These are phyloP conservation scores for Lasioglossum morio DNA, from an alignment of 2,888 invertebrate genomes.

Conservation along the genomic window DNA sequence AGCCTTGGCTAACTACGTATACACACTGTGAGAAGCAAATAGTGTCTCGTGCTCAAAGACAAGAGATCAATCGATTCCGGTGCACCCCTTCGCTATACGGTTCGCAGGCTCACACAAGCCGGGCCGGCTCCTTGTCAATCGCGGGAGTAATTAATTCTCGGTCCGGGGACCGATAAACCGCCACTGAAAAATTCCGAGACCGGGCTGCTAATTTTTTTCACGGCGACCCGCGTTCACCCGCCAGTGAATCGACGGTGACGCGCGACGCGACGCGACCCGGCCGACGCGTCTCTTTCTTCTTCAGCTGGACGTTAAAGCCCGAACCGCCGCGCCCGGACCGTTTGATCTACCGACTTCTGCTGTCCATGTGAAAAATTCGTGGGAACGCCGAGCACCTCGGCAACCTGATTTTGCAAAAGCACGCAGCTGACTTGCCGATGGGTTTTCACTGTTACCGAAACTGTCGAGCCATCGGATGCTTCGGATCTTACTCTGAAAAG, in stretches of 20 bases:
- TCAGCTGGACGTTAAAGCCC: not conserved
- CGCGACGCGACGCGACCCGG: no score
- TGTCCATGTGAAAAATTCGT: not conserved
- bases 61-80: constrained; percentile 68
- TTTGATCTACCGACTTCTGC: not conserved
- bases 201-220: constrained; percentile 7
- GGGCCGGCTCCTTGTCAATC: constrained; percentile 27
- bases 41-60: constrained; percentile 70
- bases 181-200: constrained; percentile 1
- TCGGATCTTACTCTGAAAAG: not conserved
- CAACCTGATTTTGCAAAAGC: not conserved
- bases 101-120: not conserved
- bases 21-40: constrained; percentile 63
- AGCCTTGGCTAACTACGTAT: constrained; percentile 60
- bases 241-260: not conserved
- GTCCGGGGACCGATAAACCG: not conserved
- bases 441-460: not conserved
- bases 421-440: not conserved
- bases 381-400: not conserved
- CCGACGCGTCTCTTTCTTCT: not conserved
- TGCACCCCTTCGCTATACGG: not conserved
- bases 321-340: not conserved
- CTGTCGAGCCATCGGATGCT: not conserved
- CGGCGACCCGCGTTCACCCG: not conserved
- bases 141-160: constrained; percentile 35